A percentile compares a stretch with the other conserved stretches of the same genome.
Conservation (phyloP, 2,797 vertebrate species). For the Argya squamiceps region DNA sequence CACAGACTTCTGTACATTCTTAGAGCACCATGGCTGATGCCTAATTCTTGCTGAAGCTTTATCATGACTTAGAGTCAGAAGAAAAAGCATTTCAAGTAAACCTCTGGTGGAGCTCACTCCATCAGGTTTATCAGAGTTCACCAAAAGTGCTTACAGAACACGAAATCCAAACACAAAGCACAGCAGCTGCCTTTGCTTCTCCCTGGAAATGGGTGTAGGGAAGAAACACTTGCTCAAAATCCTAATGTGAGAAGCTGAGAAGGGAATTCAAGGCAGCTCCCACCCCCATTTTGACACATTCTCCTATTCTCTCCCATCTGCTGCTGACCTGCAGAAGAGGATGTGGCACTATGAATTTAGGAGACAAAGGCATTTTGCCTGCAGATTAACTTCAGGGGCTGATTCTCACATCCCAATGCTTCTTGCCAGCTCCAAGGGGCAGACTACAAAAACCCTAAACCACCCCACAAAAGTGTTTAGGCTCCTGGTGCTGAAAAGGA, state of each 20-base stretch:
- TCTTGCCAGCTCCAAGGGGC: neutral
- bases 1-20: neutral
- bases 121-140: neutral
- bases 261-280: neutral
- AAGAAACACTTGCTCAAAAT: neutral
- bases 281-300: accelerated
- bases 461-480: neutral
- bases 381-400: neutral
- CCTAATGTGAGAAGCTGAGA: neutral
- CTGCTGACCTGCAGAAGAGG: neutral
- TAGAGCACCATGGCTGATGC: neutral
- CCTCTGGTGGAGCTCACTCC: neutral
- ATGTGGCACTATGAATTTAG: neutral
- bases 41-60: neutral
- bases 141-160: neutral
- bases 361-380: neutral
- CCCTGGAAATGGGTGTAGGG: neutral
- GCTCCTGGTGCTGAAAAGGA: neutral
- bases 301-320: neutral
- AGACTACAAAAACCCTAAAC: neutral
- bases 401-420: neutral
- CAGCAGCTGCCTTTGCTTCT: neutral
- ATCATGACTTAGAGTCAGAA: neutral
- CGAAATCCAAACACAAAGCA: neutral
- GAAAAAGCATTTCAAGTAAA: neutral